Evolutionary conservation across 2,888 invertebrate genomes (phyloP), one percentile per base, ranked within the genome.

Genomic region (Hyposoter dolosus): DNA sequence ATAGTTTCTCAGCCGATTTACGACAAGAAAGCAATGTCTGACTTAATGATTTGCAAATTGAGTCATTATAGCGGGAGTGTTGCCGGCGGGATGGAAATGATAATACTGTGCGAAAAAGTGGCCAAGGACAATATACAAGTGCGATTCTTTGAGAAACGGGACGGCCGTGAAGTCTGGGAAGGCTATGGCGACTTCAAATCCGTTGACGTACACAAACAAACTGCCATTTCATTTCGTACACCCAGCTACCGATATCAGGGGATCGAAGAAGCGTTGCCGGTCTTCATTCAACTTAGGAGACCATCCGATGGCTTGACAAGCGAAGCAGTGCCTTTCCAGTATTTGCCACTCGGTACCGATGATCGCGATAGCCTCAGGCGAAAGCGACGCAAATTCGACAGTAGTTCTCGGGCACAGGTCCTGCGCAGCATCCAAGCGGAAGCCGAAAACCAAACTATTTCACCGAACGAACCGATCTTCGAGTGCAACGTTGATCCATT

Each of bases 11-110:
- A 96, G 72, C 94, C 95, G 9, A 96, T 96, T 79, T 96, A 95
- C 91, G 96, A 96, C 90, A 96, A 95, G 94, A 96, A 96, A 91
- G 95, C 96, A 0, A 94, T 95, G 91, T 95, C 95, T 85, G 96
- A 96, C 89, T 92, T 96, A 82, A 94, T 95, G 4, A 96, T 96
- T 60, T 95, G 95, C 91, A 95, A 95, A 89, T 91, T 96, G 74
- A 95, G 95, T 90, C 95, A 95, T 88, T 95, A 94, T 85, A 94
- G 95, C 12, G 95, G 95, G 9, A 94, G 95, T 65, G 95, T 95
- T 1, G 92, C 93, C 56, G 96, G 96, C 15, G 95, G 95, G 3
- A 95, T 94, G 89, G 95, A 96, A 89, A 95, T 96, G 72, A 95
- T 96, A 84, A 92, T 96, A 1, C 93, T 96, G 1, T 96, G 96